These are phyloP conservation scores for Glaucomys volans DNA, from an alignment of 2,113 vertebrate species.

Conservation along the genomic window DNA sequence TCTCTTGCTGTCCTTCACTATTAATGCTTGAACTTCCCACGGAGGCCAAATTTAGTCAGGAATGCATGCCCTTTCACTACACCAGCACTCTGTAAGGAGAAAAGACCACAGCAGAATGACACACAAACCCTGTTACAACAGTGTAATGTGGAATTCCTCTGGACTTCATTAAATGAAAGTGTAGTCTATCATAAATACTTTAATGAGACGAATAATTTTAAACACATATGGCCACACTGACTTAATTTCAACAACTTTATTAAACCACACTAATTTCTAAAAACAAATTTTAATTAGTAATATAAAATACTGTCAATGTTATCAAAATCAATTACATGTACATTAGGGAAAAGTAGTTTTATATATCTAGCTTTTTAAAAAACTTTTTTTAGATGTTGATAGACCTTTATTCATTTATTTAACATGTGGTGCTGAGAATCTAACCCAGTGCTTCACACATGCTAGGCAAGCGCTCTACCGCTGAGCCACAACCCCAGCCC, in stretches of 20 bases:
- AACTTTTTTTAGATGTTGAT: not conserved
- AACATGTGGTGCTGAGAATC: not conserved
- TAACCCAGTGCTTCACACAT: not conserved
- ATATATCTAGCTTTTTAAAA: not conserved
- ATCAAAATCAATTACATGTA: not conserved
- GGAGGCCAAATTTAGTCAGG: slow-evolving; percentile 93
- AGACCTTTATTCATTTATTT: not conserved
- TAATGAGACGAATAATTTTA: slow-evolving; percentile 6
- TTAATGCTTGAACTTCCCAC: slow-evolving; percentile 82
- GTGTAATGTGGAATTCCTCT: not conserved
- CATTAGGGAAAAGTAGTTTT: slow-evolving; percentile 27
- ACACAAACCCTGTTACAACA: slow-evolving; percentile 24
- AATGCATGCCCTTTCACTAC: slow-evolving; percentile 90
- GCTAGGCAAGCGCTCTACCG: not conserved
- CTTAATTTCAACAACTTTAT: slow-evolving; percentile 39
- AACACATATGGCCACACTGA: not conserved
- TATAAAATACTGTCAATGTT: slow-evolving; percentile 15
- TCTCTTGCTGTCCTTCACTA: slow-evolving; percentile 68
- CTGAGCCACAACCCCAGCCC: not conserved
- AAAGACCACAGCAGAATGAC: slow-evolving; percentile 75
- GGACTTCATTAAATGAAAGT: not conserved
- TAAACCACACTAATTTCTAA: slow-evolving; percentile 34
- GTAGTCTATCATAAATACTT: not conserved
- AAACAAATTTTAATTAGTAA: slow-evolving; percentile 60
- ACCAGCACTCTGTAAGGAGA: slow-evolving; percentile 66